Percentiles rank a stretch among this genome's conserved stretches.
These are phyloP conservation scores for Prunella himalayana DNA, from an alignment of 2,113 vertebrate species.

Conservation along the genomic window DNA sequence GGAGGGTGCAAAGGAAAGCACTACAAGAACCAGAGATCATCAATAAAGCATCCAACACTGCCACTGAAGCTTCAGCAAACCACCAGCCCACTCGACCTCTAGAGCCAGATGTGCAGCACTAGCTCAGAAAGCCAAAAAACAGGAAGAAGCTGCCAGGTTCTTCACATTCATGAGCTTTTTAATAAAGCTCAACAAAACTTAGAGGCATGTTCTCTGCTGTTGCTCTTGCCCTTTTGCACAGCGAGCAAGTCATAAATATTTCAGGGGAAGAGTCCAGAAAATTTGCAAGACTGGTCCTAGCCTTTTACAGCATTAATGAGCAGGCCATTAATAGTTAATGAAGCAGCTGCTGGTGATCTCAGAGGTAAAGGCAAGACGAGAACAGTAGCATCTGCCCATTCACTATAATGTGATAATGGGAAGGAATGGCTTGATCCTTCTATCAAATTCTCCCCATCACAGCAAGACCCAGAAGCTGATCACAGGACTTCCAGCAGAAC, in stretches of 20 bases:
- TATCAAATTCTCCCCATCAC: not conserved
- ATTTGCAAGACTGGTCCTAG: slow-evolving; percentile 57
- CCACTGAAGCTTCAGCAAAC: not conserved
- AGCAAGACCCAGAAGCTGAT: not conserved
- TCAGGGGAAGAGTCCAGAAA: slow-evolving; percentile 42
- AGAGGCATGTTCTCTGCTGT: slow-evolving; percentile 37
- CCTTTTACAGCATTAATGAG: slow-evolving; percentile 65
- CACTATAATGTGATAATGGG: not conserved
- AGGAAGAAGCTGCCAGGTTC: not conserved
- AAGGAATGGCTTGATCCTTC: not conserved
- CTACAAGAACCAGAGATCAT: not conserved
- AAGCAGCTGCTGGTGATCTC: slow-evolving; percentile 60
- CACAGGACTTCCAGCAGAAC: not conserved
- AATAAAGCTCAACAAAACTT: slow-evolving; percentile 40
- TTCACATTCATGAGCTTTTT: slow-evolving; percentile 56
- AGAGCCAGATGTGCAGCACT: not conserved
- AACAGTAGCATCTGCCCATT: not conserved
- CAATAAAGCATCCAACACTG: not conserved
- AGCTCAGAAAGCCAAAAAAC: not conserved
- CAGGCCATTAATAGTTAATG: slow-evolving; percentile 60
- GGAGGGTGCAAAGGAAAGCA: not conserved
- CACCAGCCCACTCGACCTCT: not conserved
- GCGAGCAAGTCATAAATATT: slow-evolving; percentile 47
- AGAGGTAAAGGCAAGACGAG: slow-evolving; percentile 2
- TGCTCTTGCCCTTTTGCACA: slow-evolving; percentile 37